A percentile compares a stretch with the other conserved stretches of the same genome.
phyloP scores from a whole-genome alignment of 2,888 invertebrate genomes.

The Syrphus vitripennis region DNA sequence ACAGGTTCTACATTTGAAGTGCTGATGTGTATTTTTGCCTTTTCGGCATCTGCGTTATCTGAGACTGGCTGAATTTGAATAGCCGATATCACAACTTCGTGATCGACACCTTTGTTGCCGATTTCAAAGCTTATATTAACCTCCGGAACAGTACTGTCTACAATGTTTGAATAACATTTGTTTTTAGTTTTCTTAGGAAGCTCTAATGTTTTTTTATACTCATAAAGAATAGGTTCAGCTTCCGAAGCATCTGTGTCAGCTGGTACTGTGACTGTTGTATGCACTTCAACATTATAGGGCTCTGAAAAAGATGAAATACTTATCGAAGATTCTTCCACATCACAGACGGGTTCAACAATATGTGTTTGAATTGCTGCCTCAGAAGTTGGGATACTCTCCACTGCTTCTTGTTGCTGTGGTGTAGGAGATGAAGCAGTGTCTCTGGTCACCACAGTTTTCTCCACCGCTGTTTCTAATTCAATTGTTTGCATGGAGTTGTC shows the following conservation, averaged over 20 bases:
- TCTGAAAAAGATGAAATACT: slow-evolving; percentile 76
- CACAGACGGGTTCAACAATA: slow-evolving; percentile 67
- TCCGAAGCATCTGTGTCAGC: slow-evolving; percentile 82
- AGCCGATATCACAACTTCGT: slow-evolving; percentile 74
- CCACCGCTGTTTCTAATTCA: slow-evolving; percentile 74
- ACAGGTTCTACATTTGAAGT: slow-evolving; percentile 76
- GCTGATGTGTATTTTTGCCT: slow-evolving; percentile 76
- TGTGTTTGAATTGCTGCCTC: slow-evolving; percentile 78
- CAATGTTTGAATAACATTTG: slow-evolving; percentile 73
- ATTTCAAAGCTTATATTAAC: slow-evolving; percentile 78
- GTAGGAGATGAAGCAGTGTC: slow-evolving; percentile 61
- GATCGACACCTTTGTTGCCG: slow-evolving; percentile 74
- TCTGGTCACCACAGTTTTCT: slow-evolving; percentile 55
- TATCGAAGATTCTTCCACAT: slow-evolving; percentile 74
- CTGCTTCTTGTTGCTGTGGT: slow-evolving; percentile 71
- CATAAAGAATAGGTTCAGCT: slow-evolving; percentile 76
- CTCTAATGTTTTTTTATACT: slow-evolving; percentile 78
- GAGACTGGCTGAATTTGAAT: slow-evolving; percentile 72
- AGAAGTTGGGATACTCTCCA: slow-evolving; percentile 72
- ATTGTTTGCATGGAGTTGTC: slow-evolving; percentile 75
- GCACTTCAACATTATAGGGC: slow-evolving; percentile 80
- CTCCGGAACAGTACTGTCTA: slow-evolving; percentile 77
- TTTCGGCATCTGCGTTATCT: slow-evolving; percentile 56
- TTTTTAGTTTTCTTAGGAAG: slow-evolving; percentile 79
- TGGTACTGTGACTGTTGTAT: slow-evolving; percentile 84